Conservation (phyloP, 2,113 vertebrate species). For the Peromyscus polionotus region DNA sequence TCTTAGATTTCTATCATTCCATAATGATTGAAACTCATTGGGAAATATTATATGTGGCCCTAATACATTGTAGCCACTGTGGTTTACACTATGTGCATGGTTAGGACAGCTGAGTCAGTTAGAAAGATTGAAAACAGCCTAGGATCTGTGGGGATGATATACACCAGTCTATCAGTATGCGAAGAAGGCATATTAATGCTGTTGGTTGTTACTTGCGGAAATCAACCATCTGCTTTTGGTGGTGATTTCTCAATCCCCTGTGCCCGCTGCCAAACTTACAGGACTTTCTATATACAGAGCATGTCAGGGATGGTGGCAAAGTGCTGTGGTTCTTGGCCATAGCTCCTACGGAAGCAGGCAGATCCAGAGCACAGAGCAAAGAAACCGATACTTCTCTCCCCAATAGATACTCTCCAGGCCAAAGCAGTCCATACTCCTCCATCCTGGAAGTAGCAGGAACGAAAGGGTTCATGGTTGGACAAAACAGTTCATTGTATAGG, state of each 20-base stretch:
- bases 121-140: constrained; percentile 19
- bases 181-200: neutral
- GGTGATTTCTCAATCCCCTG: neutral
- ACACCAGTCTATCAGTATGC: constrained; percentile 44
- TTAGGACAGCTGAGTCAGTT: neutral
- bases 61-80: neutral
- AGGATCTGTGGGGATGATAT: neutral
- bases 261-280: neutral
- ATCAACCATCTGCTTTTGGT: constrained; percentile 23
- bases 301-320: neutral
- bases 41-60: neutral
- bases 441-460: neutral
- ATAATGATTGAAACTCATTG: neutral
- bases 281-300: constrained; percentile 46
- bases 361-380: neutral
- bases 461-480: neutral
- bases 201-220: constrained; percentile 23
- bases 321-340: neutral
- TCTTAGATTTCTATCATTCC: neutral
- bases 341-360: neutral
- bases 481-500: neutral
- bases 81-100: neutral
- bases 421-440: neutral
- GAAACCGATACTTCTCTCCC: neutral
- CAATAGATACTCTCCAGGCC: neutral